These are phyloP conservation scores for Phymatocera aterrima DNA, from an alignment of 2,888 invertebrate genomes.

Conservation along the genomic window DNA sequence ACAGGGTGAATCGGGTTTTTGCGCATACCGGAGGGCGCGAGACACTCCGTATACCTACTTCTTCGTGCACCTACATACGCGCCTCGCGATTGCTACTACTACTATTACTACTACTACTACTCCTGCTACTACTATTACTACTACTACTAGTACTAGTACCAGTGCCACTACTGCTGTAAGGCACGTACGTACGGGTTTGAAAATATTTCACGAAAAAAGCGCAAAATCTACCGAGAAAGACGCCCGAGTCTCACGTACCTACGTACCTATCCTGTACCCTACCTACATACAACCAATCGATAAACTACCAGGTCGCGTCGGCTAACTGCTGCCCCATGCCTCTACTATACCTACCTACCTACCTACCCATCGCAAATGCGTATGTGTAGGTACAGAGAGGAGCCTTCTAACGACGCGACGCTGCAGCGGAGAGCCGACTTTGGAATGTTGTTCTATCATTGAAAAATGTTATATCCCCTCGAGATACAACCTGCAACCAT, in stretches of 20 bases:
- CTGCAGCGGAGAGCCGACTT: not conserved
- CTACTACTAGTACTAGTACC: too few species aligned
- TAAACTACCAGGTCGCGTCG: conserved; percentile 3
- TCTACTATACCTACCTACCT: not conserved
- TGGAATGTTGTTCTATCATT: conserved; percentile 26
- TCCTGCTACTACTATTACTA: too few species aligned
- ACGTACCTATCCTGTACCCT: not conserved
- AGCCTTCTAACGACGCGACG: conserved; percentile 13
- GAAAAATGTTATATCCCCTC: not conserved
- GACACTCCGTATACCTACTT: too few species aligned
- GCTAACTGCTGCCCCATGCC: not conserved
- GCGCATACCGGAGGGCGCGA: too few species aligned
- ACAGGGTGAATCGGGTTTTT: too few species aligned
- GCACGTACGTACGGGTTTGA: too few species aligned
- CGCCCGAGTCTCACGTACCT: not conserved
- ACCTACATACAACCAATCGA: not conserved
- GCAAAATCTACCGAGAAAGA: not conserved
- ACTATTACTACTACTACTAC: too few species aligned
- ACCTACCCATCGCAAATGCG: too few species aligned
- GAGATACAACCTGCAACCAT: conserved; percentile 10
- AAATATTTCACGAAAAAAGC: not conserved
- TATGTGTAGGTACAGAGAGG: not conserved
- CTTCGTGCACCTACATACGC: too few species aligned
- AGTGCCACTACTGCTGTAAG: too few species aligned
- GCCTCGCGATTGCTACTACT: too few species aligned